phyloP scores from a whole-genome alignment of 2,113 vertebrate species.

The Corythaeola cristata region DNA sequence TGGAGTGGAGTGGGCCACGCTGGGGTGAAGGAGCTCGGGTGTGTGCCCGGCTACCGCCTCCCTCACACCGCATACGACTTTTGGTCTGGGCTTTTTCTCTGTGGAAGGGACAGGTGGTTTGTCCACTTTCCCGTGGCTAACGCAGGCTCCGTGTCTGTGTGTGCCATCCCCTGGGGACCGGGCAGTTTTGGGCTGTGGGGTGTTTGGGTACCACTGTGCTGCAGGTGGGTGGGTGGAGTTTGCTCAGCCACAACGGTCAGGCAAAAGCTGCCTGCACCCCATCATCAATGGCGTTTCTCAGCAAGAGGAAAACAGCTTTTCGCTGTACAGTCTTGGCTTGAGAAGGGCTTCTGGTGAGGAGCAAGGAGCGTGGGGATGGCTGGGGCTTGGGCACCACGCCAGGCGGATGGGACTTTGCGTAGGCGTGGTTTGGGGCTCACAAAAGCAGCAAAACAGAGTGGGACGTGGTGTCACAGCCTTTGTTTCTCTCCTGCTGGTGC shows the following conservation, averaged over 20 bases:
- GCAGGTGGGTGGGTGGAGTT: neutral
- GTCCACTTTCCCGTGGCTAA: neutral
- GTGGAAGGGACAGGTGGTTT: neutral
- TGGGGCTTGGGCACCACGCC: fast-evolving
- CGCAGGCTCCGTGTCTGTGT: fast-evolving
- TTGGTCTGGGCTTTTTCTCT: too few species aligned
- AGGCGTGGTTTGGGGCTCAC: neutral
- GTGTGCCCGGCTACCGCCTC: too few species aligned
- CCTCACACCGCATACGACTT: fast-evolving
- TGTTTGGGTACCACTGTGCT: fast-evolving
- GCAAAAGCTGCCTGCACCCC: neutral
- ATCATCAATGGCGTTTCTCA: fast-evolving
- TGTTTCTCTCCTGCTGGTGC: neutral
- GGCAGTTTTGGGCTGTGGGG: fast-evolving
- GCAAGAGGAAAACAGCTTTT: neutral
- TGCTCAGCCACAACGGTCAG: too few species aligned
- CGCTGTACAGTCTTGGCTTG: neutral
- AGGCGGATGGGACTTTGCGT: neutral
- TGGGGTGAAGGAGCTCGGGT: fast-evolving
- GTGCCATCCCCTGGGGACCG: fast-evolving
- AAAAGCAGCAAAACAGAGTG: neutral
- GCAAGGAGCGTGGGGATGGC: neutral
- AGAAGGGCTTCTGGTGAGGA: neutral
- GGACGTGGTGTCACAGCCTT: fast-evolving
- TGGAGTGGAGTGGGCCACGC: neutral